A percentile compares a stretch with the other conserved stretches of the same genome.
phyloP scores from a whole-genome alignment of 2,888 invertebrate species.

The Himalopsyche anomala region DNA sequence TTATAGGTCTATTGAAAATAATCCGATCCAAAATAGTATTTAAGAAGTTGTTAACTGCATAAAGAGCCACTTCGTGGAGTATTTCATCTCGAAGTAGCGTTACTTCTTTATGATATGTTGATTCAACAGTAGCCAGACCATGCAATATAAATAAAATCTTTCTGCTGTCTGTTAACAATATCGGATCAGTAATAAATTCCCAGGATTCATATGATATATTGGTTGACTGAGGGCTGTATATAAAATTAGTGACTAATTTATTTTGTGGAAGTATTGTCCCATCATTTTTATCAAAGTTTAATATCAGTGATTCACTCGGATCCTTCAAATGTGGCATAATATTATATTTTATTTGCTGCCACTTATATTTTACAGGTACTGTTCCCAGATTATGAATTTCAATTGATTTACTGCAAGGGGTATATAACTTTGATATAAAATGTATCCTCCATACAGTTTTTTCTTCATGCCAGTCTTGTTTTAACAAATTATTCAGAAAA shows the following conservation, averaged over 20 bases:
- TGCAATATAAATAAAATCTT: slow-evolving; percentile 35
- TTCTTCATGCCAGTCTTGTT: slow-evolving; percentile 22
- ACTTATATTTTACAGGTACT: slow-evolving; percentile 44
- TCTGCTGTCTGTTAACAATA: slow-evolving; percentile 1
- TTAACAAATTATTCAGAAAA: slow-evolving; percentile 31
- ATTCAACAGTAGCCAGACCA: slow-evolving; percentile 32
- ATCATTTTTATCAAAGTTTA: slow-evolving; percentile 53
- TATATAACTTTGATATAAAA: slow-evolving; percentile 32
- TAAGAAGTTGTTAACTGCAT: slow-evolving; percentile 43
- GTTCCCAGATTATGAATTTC: slow-evolving; percentile 51
- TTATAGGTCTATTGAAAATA: not conserved
- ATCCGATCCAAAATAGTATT: slow-evolving; percentile 6
- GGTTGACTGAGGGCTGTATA: slow-evolving; percentile 11
- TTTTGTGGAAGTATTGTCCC: slow-evolving; percentile 7
- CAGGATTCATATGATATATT: slow-evolving; percentile 45
- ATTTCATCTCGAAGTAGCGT: slow-evolving; percentile 23
- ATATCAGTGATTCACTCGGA: not conserved
- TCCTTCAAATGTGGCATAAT: slow-evolving; percentile 43
- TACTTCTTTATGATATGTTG: not conserved
- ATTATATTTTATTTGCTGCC: slow-evolving; percentile 32
- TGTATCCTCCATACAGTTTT: slow-evolving; percentile 31
- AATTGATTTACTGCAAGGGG: not conserved
- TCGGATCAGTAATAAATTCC: slow-evolving; percentile 49
- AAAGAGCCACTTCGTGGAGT: not conserved
- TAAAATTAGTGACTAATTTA: not conserved